Evolutionary conservation across 2,113 vertebrate genomes (phyloP).

Genomic region (Emydocephalus ijimae): DNA sequence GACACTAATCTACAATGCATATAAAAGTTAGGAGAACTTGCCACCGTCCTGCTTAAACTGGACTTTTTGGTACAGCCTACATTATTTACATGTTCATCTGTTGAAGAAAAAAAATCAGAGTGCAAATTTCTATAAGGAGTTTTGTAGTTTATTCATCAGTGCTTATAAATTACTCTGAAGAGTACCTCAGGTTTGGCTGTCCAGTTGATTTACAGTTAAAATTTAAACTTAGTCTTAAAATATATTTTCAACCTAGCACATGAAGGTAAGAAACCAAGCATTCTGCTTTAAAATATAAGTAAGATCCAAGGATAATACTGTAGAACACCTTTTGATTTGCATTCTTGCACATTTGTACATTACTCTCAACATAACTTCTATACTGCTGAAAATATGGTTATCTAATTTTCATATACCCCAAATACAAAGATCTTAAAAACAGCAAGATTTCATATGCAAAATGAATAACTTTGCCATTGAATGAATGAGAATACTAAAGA

Average conservation of each 20-base stretch:
- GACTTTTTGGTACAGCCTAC: constrained; percentile 57
- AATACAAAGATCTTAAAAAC: constrained; percentile 40
- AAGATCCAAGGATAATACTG: constrained; percentile 28
- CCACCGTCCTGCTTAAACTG: constrained; percentile 54
- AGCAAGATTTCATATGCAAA: constrained; percentile 34
- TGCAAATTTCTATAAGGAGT: constrained; percentile 54
- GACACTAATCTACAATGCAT: constrained; percentile 65
- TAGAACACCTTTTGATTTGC: constrained; percentile 10
- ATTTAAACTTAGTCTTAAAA: constrained; percentile 51
- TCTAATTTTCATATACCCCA: constrained; percentile 7
- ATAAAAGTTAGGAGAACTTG: constrained; percentile 64
- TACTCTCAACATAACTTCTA: constrained; percentile 2
- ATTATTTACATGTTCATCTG: constrained; percentile 66
- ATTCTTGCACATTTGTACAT: constrained; percentile 21
- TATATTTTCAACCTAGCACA: constrained; percentile 49
- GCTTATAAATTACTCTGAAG: constrained; percentile 61
- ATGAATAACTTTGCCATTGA: constrained; percentile 30
- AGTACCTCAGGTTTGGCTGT: constrained; percentile 56
- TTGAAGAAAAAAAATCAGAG: constrained; percentile 52
- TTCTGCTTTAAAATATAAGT: constrained; percentile 43
- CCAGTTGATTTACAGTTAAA: constrained; percentile 67
- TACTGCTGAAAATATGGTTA: not conserved
- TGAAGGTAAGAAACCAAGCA: constrained; percentile 49
- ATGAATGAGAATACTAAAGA: constrained; percentile 34
- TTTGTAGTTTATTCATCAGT: constrained; percentile 57